Evolutionary conservation across 2,888 invertebrate genomes (phyloP), one percentile per base, ranked within the genome.

Genomic region (Listrodromus nycthemerus): DNA sequence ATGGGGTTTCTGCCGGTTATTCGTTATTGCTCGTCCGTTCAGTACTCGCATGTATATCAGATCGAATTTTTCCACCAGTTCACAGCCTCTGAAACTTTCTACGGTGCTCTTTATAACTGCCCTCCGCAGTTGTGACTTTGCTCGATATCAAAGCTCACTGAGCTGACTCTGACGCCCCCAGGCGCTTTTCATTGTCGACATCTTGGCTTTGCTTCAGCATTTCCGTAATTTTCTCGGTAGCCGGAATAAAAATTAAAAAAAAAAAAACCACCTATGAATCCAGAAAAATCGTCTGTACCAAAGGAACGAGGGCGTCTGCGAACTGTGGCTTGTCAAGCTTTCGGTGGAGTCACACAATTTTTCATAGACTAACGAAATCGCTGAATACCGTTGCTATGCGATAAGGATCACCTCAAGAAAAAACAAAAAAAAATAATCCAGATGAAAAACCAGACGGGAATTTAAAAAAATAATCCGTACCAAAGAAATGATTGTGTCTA

Each of bases 161-260:
- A 10, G 13, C 55, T 21, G 21, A 55, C 21, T 10, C 55, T 1
- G 10, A 41, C 48, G 5, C 27, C 63, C 63, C 19, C 33, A 10
- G 74, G 50, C 63, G 63, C 24, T 48, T 74, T 63, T 74, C 63
- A 74, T 63, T 63, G 74, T 63, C 63, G 63, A 58, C 16, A 27
- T 74, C 69, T 52, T 19, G 8, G 33, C 69, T 52, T 30, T 70
- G 10, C 30, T n/a, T 70, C 33, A 50, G 10, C 33, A 21, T 65
- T 2, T 19, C 27, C 48, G 63, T 30, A 27, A 19, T 65, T 58
- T 24, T 48, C 21, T 21, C 74, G 19, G 48, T 37, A 24, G n/a
- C 21, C 55, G 45, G n/a, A 61, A 6, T 4, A 61, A 10, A 37
- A 10, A 61, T 63, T 63, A 41, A 66, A 71, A 48, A 48, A 71